Percentiles rank a stretch among this genome's conserved stretches.
These are phyloP conservation scores for Cataglyphis altisquamis DNA, from an alignment of 2,888 invertebrate genomes.

Conservation along the genomic window DNA sequence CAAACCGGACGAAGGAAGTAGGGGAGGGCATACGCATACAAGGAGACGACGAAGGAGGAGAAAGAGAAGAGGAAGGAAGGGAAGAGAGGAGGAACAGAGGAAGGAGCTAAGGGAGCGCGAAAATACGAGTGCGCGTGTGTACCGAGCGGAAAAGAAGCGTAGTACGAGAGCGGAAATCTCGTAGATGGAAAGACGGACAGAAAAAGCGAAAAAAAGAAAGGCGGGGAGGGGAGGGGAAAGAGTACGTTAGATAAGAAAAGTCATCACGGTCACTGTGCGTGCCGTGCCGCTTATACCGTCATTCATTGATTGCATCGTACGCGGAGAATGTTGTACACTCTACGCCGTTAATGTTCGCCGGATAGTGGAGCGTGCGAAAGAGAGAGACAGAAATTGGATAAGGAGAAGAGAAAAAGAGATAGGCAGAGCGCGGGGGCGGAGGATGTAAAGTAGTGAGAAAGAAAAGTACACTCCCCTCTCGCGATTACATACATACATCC, in stretches of 20 bases:
- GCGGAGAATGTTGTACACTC: constrained; percentile 72
- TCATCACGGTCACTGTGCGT: constrained; percentile 81
- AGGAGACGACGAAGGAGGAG: constrained; percentile 5
- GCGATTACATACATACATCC: constrained; percentile 22
- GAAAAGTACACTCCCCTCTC: constrained; percentile 38
- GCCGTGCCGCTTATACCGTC: constrained; percentile 71
- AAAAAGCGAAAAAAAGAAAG: constrained; percentile 55
- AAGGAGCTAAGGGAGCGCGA: constrained; percentile 32
- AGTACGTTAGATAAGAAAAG: constrained; percentile 77
- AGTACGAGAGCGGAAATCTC: constrained; percentile 25
- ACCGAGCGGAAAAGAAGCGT: constrained; percentile 10
- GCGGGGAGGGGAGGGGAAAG: constrained; percentile 44
- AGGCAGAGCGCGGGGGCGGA: constrained; percentile 46
- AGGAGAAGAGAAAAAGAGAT: constrained; percentile 40
- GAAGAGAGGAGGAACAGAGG: neutral
- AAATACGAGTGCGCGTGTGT: constrained; percentile 42
- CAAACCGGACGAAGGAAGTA: constrained; percentile 65
- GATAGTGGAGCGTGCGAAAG: constrained; percentile 57
- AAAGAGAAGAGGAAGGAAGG: neutral
- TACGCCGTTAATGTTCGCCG: constrained; percentile 70
- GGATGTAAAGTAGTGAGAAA: constrained; percentile 56
- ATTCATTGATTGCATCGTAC: constrained; percentile 83
- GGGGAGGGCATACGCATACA: constrained; percentile 24
- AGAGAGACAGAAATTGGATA: constrained; percentile 44
- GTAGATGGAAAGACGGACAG: constrained; percentile 22